phyloP scores from a whole-genome alignment of 2,113 vertebrate genomes.

The Limanda limanda region DNA sequence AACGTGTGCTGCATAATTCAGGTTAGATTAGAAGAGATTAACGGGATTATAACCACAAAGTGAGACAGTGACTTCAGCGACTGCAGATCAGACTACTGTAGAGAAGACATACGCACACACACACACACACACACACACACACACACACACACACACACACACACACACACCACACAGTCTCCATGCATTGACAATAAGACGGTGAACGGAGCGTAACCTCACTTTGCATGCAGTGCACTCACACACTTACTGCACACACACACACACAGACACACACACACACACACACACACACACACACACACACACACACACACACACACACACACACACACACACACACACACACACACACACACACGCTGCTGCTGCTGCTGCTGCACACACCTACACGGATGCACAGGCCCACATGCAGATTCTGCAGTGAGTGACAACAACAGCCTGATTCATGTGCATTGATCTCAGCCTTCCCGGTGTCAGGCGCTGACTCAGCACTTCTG shows the following conservation, averaged over 20 bases:
- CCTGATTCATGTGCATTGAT: constrained; percentile 54
- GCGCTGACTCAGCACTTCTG: constrained; percentile 47
- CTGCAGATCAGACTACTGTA: neutral
- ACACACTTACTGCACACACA: constrained; percentile 10
- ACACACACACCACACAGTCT: neutral
- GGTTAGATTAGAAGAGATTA: neutral
- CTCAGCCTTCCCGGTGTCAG: constrained; percentile 38
- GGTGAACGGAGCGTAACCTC: neutral
- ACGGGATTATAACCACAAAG: neutral
- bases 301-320: too few species aligned
- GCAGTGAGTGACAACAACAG: constrained; percentile 44
- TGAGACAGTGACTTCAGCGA: neutral
- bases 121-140: neutral
- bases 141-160: neutral
- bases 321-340: too few species aligned
- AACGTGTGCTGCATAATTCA: neutral
- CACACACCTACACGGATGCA: constrained; percentile 17
- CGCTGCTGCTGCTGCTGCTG: neutral
- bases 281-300: too few species aligned
- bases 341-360: too few species aligned
- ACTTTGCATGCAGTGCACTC: constrained; percentile 3
- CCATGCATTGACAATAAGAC: neutral
- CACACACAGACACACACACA: neutral
- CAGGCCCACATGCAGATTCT: constrained; percentile 9
- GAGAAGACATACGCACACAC: neutral